A percentile compares a stretch with the other conserved stretches of the same genome.
Evolutionary conservation across 2,797 vertebrate genomes (phyloP).

Genomic region (Crypturellus tataupa): DNA sequence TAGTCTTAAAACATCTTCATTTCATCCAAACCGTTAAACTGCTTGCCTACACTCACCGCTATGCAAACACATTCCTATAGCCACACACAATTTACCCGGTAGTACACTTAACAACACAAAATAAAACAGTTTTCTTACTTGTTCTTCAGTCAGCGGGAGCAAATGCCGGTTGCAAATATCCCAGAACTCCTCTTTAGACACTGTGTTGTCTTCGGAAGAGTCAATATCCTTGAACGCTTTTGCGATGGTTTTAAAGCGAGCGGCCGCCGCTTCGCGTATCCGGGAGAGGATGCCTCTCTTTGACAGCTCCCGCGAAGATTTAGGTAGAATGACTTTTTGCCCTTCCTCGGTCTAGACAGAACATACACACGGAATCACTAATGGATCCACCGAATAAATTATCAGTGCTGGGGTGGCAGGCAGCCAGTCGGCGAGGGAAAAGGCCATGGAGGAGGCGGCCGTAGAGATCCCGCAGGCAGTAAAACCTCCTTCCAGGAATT

Average conservation of each 20-base stretch:
- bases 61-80: not conserved
- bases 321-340: conserved; percentile 56
- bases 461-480: not conserved
- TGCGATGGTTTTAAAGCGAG: conserved; percentile 65
- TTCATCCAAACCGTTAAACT: conserved; percentile 5
- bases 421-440: not conserved
- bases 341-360: conserved; percentile 78
- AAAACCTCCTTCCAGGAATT: conserved; percentile 46
- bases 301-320: conserved; percentile 43
- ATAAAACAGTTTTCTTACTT: conserved; percentile 66
- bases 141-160: conserved; percentile 80
- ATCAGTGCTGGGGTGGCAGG: not conserved
- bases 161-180: conserved; percentile 74
- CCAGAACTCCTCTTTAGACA: conserved; percentile 80
- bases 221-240: conserved; percentile 77
- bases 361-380: conserved; percentile 43
- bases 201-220: conserved; percentile 43
- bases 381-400: not conserved
- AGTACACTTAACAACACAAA: conserved; percentile 5
- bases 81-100: not conserved
- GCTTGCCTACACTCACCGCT: not conserved
- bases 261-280: conserved; percentile 64
- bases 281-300: conserved; percentile 68
- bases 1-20: conserved; percentile 32
- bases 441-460: not conserved